These are phyloP conservation scores for Peromyscus aztecus DNA, from an alignment of 2,797 vertebrate genomes.

Conservation along the genomic window DNA sequence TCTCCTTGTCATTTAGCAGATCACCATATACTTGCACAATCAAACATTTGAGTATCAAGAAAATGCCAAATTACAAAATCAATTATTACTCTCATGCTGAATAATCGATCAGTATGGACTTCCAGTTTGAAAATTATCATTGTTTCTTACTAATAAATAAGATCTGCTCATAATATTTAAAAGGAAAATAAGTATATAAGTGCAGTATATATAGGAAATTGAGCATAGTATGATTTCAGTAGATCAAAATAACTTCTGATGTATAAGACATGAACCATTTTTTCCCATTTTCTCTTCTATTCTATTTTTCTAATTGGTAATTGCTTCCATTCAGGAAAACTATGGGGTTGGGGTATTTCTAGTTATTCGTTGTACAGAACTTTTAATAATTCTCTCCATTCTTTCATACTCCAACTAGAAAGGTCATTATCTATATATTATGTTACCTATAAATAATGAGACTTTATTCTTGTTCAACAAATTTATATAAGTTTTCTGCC, in stretches of 20 bases:
- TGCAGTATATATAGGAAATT: constrained; percentile 4
- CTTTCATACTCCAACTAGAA: not conserved
- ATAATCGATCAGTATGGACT: not conserved
- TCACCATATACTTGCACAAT: not conserved
- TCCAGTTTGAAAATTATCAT: not conserved
- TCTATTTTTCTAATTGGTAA: constrained; percentile 8
- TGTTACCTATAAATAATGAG: not conserved
- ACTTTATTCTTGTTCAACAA: not conserved
- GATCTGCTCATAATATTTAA: not conserved
- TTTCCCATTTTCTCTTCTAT: not conserved
- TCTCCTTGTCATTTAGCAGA: not conserved
- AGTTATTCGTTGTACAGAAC: not conserved
- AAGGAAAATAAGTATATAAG: not conserved
- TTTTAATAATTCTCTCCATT: not conserved
- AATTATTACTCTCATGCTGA: not conserved
- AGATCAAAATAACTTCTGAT: not conserved
- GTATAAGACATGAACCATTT: not conserved
- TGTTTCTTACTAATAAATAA: constrained; percentile 29
- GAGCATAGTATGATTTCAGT: not conserved
- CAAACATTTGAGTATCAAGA: not conserved
- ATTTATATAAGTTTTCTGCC: not conserved
- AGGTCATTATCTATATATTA: not conserved
- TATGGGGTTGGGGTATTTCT: not conserved
- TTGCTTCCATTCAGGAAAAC: not conserved
- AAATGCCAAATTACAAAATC: not conserved